phyloP scores from a whole-genome alignment of 2,113 vertebrate genomes.

The Aegypius monachus region DNA sequence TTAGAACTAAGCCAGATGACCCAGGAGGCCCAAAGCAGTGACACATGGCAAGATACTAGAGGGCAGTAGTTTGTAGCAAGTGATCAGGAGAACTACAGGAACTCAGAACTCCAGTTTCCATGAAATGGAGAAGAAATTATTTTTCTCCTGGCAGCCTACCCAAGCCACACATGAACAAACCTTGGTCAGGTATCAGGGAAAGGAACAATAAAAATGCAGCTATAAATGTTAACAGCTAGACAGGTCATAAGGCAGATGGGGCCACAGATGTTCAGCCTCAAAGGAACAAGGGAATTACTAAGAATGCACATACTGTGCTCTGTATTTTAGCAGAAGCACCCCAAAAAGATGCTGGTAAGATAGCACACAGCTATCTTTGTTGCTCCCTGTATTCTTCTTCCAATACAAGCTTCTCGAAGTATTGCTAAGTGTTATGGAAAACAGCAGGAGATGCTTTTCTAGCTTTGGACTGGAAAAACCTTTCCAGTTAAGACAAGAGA shows the following conservation, averaged over 20 bases:
- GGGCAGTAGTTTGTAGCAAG: not conserved
- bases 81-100: not conserved
- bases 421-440: not conserved
- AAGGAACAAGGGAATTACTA: not conserved
- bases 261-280: not conserved
- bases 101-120: not conserved
- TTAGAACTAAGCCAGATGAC: not conserved
- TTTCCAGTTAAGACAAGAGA: not conserved
- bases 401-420: not conserved
- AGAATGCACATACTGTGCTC: not conserved
- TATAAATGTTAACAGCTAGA: not conserved
- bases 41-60: not conserved
- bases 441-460: not conserved
- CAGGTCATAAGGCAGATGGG: not conserved
- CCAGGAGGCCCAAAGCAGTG: not conserved
- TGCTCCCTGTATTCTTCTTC: not conserved
- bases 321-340: not conserved
- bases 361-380: not conserved
- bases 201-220: not conserved
- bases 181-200: not conserved
- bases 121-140: not conserved
- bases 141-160: not conserved
- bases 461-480: not conserved
- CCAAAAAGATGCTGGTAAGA: not conserved
- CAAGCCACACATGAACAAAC: not conserved